Base-by-base conservation (phyloP, 37 sponge, comb jelly and placozoan genomes). In the Beroe ovata region DNA sequence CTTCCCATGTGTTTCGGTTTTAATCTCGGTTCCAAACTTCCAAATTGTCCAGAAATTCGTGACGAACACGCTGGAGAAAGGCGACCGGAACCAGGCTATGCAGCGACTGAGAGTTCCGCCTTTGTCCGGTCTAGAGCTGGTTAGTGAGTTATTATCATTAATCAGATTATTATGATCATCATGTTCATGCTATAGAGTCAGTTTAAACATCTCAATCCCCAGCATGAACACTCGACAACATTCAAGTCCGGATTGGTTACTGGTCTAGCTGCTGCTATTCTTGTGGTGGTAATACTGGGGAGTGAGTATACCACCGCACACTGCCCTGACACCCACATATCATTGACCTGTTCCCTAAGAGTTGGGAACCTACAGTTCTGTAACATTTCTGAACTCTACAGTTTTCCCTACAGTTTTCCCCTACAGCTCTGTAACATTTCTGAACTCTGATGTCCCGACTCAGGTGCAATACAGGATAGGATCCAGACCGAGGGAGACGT, bases 31-130 rank as follows among this genome's bases (percentile, higher is more conserved):
- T 77, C 34, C 59, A 32, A 39, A 77, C 54, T 71, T 23, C n/a
- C 58, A 23, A 23, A 32, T 23, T 35, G 3, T 35, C 4, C 39
- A 89, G 88, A 72, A 89, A 90, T 90, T 69, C 6, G 92, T 93
- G 90, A 94, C 92, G 20, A 90, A 92, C 4, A 90, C 54, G 26
- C 81, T 96, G 30, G 96, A 96, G 64, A 72, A 77, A 23, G 96
- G 96, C 0, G 90, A 96, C 59, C 72, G 95, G 19, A 90, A 90
- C 39, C 92, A 92, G 62, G 96, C 96, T 6, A 96, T 96, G 96
- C 94, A 93, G 33, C 88, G 54, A 38, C 91, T 96, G 18, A 64
- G 96, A 14, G 94, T 96, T n/a, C 96, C 96, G 1, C 94, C 96
- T 26, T 89, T 96, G 22, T 93, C 90, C 26, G 84, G 59, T 3